A percentile compares a stretch with the other conserved stretches of the same genome.
phyloP scores from a whole-genome alignment of 1,140 invertebrate species.

The Brachionus plicatilis region DNA sequence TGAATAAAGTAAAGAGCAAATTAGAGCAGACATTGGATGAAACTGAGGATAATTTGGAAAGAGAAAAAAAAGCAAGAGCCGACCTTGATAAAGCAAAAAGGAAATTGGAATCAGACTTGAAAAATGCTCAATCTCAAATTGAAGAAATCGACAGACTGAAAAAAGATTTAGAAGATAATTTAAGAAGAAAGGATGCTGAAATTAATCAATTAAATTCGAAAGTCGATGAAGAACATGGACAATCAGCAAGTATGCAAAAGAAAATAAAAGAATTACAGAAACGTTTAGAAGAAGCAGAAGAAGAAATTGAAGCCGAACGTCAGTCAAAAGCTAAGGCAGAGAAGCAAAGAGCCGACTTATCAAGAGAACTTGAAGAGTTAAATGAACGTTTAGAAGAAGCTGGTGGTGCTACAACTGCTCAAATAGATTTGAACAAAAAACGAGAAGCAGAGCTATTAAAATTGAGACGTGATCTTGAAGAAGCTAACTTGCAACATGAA shows the following conservation, averaged over 20 bases:
- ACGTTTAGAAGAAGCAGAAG: constrained; percentile 90
- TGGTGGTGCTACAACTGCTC: constrained; percentile 94
- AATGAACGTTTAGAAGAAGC: constrained; percentile 94
- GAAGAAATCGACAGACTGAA: constrained; percentile 94
- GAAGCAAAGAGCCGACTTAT: constrained; percentile 90
- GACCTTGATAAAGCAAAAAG: constrained; percentile 96
- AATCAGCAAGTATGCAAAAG: constrained; percentile 89
- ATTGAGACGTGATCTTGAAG: constrained; percentile 92
- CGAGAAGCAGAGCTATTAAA: constrained; percentile 96
- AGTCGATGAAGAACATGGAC: constrained; percentile 92
- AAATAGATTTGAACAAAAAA: constrained; percentile 99
- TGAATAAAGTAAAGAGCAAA: constrained; percentile 97
- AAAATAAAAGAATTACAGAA: constrained; percentile 88
- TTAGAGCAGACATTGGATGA: constrained; percentile 95
- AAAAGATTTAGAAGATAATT: constrained; percentile 86
- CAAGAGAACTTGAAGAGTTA: constrained; percentile 91
- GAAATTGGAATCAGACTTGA: constrained; percentile 88
- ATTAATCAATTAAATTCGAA: constrained; percentile 85
- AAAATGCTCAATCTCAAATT: constrained; percentile 94
- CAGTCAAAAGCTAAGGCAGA: constrained; percentile 78
- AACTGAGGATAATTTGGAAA: constrained; percentile 90
- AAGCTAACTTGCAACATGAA: constrained; percentile 96
- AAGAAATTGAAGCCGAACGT: constrained; percentile 92
- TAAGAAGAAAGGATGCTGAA: constrained; percentile 81
- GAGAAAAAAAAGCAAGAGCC: constrained; percentile 94